Evolutionary conservation across 2,888 invertebrate species (phyloP), one percentile per base, ranked within the genome.

Genomic region (Entomobrya multifasciata): DNA sequence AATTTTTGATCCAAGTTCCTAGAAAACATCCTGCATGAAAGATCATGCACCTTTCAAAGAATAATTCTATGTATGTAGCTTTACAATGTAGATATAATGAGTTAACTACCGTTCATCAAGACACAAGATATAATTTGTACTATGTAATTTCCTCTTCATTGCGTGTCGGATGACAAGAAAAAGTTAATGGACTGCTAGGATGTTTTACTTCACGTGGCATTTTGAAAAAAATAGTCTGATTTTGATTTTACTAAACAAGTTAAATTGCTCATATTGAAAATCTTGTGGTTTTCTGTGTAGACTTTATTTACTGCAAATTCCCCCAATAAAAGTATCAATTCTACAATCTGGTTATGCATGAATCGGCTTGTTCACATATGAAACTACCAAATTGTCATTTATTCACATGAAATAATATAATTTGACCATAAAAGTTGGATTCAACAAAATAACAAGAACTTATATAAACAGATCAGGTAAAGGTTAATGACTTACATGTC

Each of bases 401-500:
- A 13, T 3, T 10, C 49, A 49, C 8, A 15, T 49, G 49, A n/a
- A n/a, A n/a, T n/a, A n/a, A n/a, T n/a, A 49, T n/a, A 49, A 13
- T 4, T 4, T 49, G 49, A 15, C 11, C n/a, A 3, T n/a, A 13
- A 15, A 8, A 49, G 49, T 49, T 10, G 10, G n/a, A 49, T 49
- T 8, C 3, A 10, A 13, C 4, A 15, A 15, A 10, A 4, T 4
- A 15, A 15, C 49, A 49, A 15, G 49, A 11, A 57, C 4, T 1
- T 57, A 20, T 20, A 5, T 20, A 49, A 49, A 49, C 17, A 57
- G 6, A n/a, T n/a, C 17, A 57, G 22, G 4, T 4, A 60, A 25
- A 60, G 60, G 60, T 60, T 60, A 60, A 60, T 27, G 60, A 60
- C 60, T 60, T 60, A 27, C 27, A 60, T 13, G 60, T 60, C 27